Conservation (phyloP, 2,797 vertebrate genomes). For the Gymnoscopelus braueri region DNA sequence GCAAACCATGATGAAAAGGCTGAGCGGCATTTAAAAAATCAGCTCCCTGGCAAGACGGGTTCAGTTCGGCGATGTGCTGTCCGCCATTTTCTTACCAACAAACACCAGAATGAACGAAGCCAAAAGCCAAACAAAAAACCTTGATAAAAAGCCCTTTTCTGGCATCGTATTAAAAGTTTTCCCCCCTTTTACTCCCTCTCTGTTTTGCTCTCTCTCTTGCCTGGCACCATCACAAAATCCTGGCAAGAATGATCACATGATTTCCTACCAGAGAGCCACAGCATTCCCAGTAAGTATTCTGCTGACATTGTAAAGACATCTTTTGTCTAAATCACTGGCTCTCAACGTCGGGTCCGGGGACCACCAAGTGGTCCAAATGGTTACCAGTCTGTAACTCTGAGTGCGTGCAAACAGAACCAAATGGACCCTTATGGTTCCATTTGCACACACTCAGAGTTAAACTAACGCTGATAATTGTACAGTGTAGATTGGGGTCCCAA, state of each 20-base stretch:
- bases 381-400: too few species aligned
- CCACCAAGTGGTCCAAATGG: too few species aligned
- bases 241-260: constrained; percentile 89
- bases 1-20: constrained; percentile 76
- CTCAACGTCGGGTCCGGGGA: too few species aligned
- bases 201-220: constrained; percentile 35
- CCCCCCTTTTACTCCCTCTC: constrained; percentile 75
- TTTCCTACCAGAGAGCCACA: constrained; percentile 87
- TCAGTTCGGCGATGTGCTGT: constrained; percentile 86
- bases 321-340: constrained; percentile 85
- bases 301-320: constrained; percentile 95
- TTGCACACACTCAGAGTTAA: too few species aligned
- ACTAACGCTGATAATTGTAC: too few species aligned
- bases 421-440: too few species aligned
- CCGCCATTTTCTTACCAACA: constrained; percentile 93
- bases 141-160: constrained; percentile 77
- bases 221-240: constrained; percentile 90
- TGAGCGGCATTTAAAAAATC: constrained; percentile 84
- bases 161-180: constrained; percentile 86
- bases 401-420: too few species aligned
- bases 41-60: constrained; percentile 84
- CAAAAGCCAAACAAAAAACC: constrained; percentile 71
- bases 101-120: constrained; percentile 78
- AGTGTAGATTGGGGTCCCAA: too few species aligned
- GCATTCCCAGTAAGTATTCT: constrained; percentile 92